Evolutionary conservation across 2,797 vertebrate genomes (phyloP), one percentile per base, ranked within the genome.

Genomic region (Sebastes goodei): DNA sequence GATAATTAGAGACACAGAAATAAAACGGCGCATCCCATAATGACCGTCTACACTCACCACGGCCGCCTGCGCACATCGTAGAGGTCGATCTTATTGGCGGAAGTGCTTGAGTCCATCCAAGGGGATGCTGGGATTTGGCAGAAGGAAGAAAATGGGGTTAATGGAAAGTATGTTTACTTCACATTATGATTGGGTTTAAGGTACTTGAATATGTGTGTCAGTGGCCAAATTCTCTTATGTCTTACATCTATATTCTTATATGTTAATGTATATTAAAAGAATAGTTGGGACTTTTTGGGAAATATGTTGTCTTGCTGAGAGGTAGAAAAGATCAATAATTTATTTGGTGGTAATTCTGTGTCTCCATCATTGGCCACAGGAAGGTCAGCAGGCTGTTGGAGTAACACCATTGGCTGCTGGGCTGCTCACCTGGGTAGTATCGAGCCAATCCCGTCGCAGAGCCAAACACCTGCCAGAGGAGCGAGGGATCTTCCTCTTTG

Each of bases 401-500:
- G 53, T 7, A 4, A 30, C 20, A 57, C 23, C 32, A 66, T 17
- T 68, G 55, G 76, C 74, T 46, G 11, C 17, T 12, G 38, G 15
- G 62, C 30, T 35, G 27, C 82, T 93, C 80, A 96, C 96, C 96
- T 94, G 96, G 98, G 85, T 96, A 99, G 83, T 99, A 99, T 0
- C 98, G 96, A 60, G 98, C 97, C 60, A 99, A 89, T 84, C 98
- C 98, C 1, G 98, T 98, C 33, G 98, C 98, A 38, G 98, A 99
- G 23, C 98, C 98, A 42, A 99, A 99, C 79, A 98, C 97, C 93
- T 99, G 98, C 98, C 98, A 99, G 17, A 98, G 85, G 17, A 99
- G 91, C 0, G 97, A 96, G 5, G 97, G 97, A 81, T 99, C 98
- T 66, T 98, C 96, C 15, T 97, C 96, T 80, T 96, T 96, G 93